phyloP scores from a whole-genome alignment of 2,113 vertebrate species.

The Rhegmatorhina hoffmannsi region DNA sequence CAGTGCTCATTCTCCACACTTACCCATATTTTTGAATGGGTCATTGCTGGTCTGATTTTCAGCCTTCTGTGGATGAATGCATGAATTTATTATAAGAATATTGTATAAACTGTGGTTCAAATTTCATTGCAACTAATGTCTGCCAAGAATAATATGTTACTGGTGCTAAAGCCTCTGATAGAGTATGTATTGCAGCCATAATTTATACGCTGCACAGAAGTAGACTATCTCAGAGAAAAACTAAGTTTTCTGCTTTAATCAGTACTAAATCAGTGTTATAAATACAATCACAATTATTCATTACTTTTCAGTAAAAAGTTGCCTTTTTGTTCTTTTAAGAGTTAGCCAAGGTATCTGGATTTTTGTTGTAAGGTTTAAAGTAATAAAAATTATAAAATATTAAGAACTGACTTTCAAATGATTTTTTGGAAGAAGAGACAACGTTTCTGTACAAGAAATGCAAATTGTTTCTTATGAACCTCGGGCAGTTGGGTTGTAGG shows the following conservation, averaged over 20 bases:
- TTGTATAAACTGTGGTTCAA: background rate
- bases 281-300: background rate
- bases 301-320: background rate
- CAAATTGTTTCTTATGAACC: background rate
- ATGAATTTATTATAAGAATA: background rate
- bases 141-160: constrained; percentile 35
- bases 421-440: background rate
- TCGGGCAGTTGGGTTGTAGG: background rate
- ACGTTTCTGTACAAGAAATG: background rate
- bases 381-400: background rate
- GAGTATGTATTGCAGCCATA: background rate
- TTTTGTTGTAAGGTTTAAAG: background rate
- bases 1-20: background rate
- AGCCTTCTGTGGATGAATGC: background rate
- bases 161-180: background rate
- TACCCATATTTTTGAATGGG: background rate
- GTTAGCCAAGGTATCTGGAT: background rate
- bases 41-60: background rate
- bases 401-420: background rate
- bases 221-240: background rate
- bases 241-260: background rate
- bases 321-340: background rate
- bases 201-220: background rate
- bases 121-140: background rate
- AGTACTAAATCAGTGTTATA: background rate